phyloP scores from a whole-genome alignment of 2,113 vertebrate species.

The Neolamprologus toae region DNA sequence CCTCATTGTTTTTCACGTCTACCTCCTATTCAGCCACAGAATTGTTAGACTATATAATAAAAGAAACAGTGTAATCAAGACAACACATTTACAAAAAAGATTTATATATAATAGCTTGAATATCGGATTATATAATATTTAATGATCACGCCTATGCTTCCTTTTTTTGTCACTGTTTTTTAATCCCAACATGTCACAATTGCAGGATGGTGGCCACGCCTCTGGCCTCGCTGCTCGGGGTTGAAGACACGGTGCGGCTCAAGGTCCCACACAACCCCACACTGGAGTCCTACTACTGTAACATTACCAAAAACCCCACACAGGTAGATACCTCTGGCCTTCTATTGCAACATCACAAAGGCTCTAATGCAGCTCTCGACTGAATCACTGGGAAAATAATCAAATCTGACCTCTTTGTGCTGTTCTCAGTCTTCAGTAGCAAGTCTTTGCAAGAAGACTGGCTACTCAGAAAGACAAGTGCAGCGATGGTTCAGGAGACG shows the following conservation, averaged over 20 bases:
- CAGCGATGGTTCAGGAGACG: conserved; percentile 91
- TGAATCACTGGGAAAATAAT: background rate
- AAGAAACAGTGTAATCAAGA: background rate
- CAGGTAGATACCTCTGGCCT: conserved; percentile 19
- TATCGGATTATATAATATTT: background rate
- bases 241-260: conserved; percentile 82
- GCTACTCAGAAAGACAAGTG: conserved; percentile 76
- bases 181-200: background rate
- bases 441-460: conserved; percentile 63
- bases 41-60: background rate
- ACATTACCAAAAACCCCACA: conserved; percentile 71
- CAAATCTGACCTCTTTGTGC: background rate
- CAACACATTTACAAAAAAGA: background rate
- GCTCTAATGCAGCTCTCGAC: background rate
- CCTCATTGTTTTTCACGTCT: background rate
- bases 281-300: conserved; percentile 81
- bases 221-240: conserved; percentile 77
- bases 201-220: conserved; percentile 78
- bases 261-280: conserved; percentile 74
- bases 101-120: background rate
- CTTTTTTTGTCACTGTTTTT: background rate
- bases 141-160: background rate
- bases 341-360: background rate
- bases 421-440: conserved; percentile 51
- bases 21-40: background rate